Conservation (phyloP, 2,797 vertebrate species). For the Pteronotus mesoamericanus region DNA sequence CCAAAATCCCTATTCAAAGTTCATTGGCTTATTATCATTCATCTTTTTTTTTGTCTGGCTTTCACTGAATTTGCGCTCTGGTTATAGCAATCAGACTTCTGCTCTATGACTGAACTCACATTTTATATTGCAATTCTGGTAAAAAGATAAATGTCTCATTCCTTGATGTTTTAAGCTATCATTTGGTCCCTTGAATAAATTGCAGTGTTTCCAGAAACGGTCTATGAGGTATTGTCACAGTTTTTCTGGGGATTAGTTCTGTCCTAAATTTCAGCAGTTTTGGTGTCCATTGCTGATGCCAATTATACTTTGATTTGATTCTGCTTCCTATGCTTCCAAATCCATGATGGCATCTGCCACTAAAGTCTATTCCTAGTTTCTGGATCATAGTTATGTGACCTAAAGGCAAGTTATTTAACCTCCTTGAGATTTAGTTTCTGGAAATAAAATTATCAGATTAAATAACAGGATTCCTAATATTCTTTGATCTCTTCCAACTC, state of each 20-base stretch:
- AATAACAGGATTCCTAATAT: neutral
- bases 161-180: neutral
- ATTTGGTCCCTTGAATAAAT: neutral
- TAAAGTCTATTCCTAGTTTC: neutral
- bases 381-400: neutral
- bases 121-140: neutral
- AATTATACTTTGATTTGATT: neutral
- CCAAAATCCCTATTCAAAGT: neutral
- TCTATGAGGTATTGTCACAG: neutral
- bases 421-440: neutral
- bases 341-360: neutral
- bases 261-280: neutral
- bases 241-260: neutral
- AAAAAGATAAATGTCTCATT: neutral
- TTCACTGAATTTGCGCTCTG: neutral
- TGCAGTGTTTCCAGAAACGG: neutral
- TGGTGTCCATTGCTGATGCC: neutral
- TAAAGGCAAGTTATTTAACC: neutral
- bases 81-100: neutral
- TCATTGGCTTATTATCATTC: neutral
- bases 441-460: neutral
- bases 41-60: neutral
- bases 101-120: neutral
- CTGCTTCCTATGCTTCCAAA: neutral
- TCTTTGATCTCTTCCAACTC: neutral